Conservation (phyloP, 1,140 invertebrate species). For the Drosophila nigrodunni region DNA sequence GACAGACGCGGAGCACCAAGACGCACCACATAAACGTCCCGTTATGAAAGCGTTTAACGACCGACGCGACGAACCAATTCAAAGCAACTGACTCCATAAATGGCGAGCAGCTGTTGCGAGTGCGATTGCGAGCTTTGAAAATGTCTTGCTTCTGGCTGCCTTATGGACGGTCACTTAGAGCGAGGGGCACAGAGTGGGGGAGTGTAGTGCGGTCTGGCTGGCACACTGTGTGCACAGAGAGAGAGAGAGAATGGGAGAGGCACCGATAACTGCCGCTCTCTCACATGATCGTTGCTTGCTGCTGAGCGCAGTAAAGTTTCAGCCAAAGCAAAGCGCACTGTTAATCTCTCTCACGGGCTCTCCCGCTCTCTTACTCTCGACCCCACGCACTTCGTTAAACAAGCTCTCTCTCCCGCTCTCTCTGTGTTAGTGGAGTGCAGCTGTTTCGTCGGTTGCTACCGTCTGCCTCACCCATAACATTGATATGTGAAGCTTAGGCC, state of each 20-base stretch:
- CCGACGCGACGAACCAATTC: constrained; percentile 68
- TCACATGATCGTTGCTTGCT: not conserved
- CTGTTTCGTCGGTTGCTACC: constrained; percentile 31
- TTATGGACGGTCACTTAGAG: constrained; percentile 2
- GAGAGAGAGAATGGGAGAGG: not conserved
- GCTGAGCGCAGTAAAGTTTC: constrained; percentile 70
- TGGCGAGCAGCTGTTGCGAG: constrained; percentile 75
- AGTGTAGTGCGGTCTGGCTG: not conserved
- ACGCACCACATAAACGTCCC: constrained; percentile 15
- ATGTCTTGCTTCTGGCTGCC: constrained; percentile 24
- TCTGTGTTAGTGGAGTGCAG: constrained; percentile 13
- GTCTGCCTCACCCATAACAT: constrained; percentile 19
- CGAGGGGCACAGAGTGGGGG: not conserved
- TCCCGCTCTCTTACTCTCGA: not conserved
- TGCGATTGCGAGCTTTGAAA: constrained; percentile 44
- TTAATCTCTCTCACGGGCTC: constrained; percentile 7
- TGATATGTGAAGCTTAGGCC: constrained; percentile 52
- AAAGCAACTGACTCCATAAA: constrained; percentile 76
- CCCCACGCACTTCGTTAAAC: constrained; percentile 1
- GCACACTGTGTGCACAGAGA: not conserved
- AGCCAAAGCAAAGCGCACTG: constrained; percentile 30
- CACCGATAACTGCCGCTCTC: constrained; percentile 28
- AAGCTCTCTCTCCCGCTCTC: constrained; percentile 11
- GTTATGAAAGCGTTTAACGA: constrained; percentile 44
- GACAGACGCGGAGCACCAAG: constrained; percentile 17